Base-by-base conservation (phyloP, 1,140 invertebrate genomes). In the Neotoxoptera formosana region DNA sequence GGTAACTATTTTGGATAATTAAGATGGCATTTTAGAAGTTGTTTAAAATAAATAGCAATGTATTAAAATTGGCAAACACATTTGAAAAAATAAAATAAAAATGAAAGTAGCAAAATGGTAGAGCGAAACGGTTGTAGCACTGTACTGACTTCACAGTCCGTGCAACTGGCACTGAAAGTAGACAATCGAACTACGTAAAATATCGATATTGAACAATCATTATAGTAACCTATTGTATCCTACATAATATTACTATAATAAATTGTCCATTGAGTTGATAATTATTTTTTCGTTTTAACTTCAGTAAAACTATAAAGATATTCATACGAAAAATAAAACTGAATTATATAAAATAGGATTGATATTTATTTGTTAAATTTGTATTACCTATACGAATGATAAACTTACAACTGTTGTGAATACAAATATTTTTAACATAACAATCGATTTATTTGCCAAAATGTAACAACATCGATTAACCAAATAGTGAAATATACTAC, bases 401-500 rank as follows among this genome's bases (percentile, higher is more conserved):
- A 67, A 67, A n/a, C 60, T 3, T 30, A 4, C 30, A 67, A n/a
- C 4, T 30, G 20, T 83, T 41, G 47, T 14, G 47, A 86, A 47
- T 45, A 30, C 47, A 47, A 86, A 41, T 41, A 45, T 45, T 48
- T 20, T 51, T 21, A 20, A 51, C 51, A 51, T 23, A 20, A 48
- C 23, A 87, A 87, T 87, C 84, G 84, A 87, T 48, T 41, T 48
- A 30, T 45, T 21, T 48, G 3, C 17, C 1, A n/a, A 45, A 30
- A 76, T 7, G 30, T n/a, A 76, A 86, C 84, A 88, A 89, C 21
- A 89, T 89, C 87, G 48, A 89, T 89, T 53, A 56, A 51, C 20
- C 30, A 14, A 76, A 41, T 41, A 2, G 41, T 41, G 41, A 41
- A 41, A 76, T 76, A 76, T 76, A 76, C 60, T 7, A n/a, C 60